Evolutionary conservation across 1,140 invertebrate species (phyloP).

Genomic region (Zophobas atratus): DNA sequence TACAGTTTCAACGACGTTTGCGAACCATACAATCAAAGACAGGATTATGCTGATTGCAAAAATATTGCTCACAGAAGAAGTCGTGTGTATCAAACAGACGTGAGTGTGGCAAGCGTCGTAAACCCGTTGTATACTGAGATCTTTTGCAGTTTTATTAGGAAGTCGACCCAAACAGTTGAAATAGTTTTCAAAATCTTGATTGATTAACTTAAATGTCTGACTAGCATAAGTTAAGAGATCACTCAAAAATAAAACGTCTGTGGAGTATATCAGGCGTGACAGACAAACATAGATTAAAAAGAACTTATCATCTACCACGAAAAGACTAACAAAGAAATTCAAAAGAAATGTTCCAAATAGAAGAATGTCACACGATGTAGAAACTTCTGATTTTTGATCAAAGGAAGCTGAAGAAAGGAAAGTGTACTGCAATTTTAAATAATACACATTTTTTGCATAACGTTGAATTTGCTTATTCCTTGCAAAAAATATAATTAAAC

Average conservation of each 20-base stretch:
- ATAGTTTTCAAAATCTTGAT: background rate
- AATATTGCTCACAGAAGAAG: background rate
- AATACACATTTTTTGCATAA: background rate
- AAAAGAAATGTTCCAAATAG: no score
- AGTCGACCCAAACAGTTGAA: background rate
- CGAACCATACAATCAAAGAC: conserved; percentile 1
- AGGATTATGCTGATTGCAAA: conserved; percentile 9
- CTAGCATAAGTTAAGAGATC: conserved; percentile 3
- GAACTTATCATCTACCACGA: no score
- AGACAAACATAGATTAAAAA: background rate
- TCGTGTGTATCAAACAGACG: no score
- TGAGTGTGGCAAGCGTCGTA: no score
- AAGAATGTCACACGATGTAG: no score
- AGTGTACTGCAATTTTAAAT: no score
- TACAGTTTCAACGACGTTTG: conserved; percentile 1
- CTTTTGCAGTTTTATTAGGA: no score
- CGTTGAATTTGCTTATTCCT: background rate
- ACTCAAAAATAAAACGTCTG: conserved; percentile 4
- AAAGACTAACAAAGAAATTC: no score
- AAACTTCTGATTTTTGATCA: no score
- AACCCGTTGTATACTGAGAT: no score
- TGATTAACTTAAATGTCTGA: conserved; percentile 14
- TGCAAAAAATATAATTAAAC: background rate
- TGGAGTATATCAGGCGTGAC: background rate
- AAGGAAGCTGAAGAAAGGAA: no score